phyloP scores from a whole-genome alignment of 2,888 invertebrate genomes.

The Temnothorax ravouxi region DNA sequence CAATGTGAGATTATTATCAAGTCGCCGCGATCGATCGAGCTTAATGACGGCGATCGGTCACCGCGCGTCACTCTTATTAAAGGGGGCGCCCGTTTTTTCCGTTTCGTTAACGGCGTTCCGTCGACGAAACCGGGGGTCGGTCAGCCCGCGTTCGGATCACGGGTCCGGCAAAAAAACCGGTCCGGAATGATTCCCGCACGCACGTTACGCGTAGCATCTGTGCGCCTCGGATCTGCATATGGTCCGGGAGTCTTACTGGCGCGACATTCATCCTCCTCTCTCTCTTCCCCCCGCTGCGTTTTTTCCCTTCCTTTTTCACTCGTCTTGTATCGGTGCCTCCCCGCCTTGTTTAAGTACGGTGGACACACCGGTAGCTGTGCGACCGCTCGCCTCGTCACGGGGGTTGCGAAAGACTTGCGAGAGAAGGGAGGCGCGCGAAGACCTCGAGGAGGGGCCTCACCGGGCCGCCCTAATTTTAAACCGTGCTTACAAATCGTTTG shows the following conservation, averaged over 20 bases:
- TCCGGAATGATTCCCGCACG: slow-evolving; percentile 71
- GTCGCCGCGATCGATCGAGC: slow-evolving; percentile 11
- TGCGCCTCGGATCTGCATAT: slow-evolving; percentile 84
- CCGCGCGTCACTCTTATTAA: slow-evolving; percentile 33
- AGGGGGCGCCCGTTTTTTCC: slow-evolving; percentile 18
- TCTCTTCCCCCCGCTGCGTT: neutral
- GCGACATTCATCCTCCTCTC: slow-evolving; percentile 74
- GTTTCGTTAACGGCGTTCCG: neutral
- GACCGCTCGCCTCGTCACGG: slow-evolving; percentile 50
- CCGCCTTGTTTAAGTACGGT: slow-evolving; percentile 61
- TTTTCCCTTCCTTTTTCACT: slow-evolving; percentile 60
- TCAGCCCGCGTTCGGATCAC: neutral
- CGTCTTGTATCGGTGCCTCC: slow-evolving; percentile 56
- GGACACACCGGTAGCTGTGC: slow-evolving; percentile 50
- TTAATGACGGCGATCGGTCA: slow-evolving; percentile 59
- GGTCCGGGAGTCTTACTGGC: slow-evolving; percentile 77
- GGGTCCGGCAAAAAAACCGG: slow-evolving; percentile 51
- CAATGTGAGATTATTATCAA: slow-evolving; percentile 36
- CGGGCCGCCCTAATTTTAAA: slow-evolving; percentile 83
- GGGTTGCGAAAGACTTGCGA: slow-evolving; percentile 31
- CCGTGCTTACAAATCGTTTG: slow-evolving; percentile 82
- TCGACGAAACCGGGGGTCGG: neutral
- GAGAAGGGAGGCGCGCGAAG: slow-evolving; percentile 6
- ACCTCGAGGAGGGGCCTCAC: neutral
- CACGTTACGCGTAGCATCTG: slow-evolving; percentile 80